Conservation (phyloP, 2,888 invertebrate species). For the Empis stercorea region DNA sequence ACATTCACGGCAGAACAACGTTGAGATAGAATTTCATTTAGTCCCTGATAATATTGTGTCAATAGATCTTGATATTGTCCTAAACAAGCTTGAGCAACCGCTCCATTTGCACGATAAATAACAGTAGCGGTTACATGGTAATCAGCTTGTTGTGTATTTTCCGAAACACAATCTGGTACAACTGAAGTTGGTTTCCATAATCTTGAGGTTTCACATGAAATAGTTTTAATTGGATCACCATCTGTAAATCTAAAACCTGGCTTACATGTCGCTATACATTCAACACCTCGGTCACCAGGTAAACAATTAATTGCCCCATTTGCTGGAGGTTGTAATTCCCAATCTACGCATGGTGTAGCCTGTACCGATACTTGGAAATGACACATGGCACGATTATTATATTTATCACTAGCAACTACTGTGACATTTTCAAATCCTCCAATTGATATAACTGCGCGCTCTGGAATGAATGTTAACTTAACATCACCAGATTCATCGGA, state of each 20-base stretch:
- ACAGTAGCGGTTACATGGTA: conserved; percentile 81
- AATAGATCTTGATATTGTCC: conserved; percentile 74
- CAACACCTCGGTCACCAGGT: conserved; percentile 64
- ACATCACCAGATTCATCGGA: conserved; percentile 84
- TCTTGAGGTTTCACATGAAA: conserved; percentile 66
- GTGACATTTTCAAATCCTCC: conserved; percentile 86
- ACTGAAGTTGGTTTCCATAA: conserved; percentile 80
- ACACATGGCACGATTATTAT: conserved; percentile 78
- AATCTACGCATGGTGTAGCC: conserved; percentile 87
- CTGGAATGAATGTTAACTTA: conserved; percentile 66
- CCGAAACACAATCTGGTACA: conserved; percentile 90
- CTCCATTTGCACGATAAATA: conserved; percentile 79
- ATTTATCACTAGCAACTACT: conserved; percentile 74
- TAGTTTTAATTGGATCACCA: conserved; percentile 76
- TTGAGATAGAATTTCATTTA: conserved; percentile 74
- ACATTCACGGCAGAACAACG: conserved; percentile 91
- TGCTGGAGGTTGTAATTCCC: conserved; percentile 81
- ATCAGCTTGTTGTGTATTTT: conserved; percentile 90
- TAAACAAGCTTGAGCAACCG: conserved; percentile 71
- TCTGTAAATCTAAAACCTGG: conserved; percentile 83
- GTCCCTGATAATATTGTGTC: conserved; percentile 62
- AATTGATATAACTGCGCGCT: conserved; percentile 70
- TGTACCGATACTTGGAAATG: conserved; percentile 89
- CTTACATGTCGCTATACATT: conserved; percentile 82
- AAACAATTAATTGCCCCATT: conserved; percentile 81